Percentiles rank a stretch among this genome's conserved stretches.
Evolutionary conservation across 2,888 invertebrate genomes (phyloP).

Genomic region (Caenorhabditis angaria): DNA sequence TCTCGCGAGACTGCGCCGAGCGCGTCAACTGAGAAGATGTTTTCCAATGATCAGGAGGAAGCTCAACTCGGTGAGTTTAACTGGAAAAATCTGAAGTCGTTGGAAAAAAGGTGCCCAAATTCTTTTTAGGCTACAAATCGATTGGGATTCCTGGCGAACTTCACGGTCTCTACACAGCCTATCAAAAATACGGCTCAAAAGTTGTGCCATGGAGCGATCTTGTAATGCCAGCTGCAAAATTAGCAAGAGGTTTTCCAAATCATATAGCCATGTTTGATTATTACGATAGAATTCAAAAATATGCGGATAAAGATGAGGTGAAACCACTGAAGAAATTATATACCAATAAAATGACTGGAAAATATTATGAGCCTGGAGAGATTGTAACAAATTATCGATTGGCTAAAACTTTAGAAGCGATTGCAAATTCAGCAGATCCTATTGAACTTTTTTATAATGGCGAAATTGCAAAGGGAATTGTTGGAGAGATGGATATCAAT

Average conservation of each 20-base stretch:
- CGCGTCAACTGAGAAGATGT: conserved; percentile 75
- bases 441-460: conserved; percentile 67
- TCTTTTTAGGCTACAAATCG: conserved; percentile 44
- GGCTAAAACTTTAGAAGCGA: conserved; percentile 57
- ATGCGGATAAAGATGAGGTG: conserved; percentile 14
- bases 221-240: conserved; percentile 56
- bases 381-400: conserved; percentile 61
- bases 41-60: conserved; percentile 37
- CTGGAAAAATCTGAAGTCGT: neutral
- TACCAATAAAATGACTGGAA: conserved; percentile 62
- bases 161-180: conserved; percentile 67
- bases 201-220: conserved; percentile 47
- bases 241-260: conserved; percentile 51
- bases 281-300: conserved; percentile 26
- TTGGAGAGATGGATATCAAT: conserved; percentile 58
- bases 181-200: conserved; percentile 58
- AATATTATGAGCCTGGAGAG: conserved; percentile 67
- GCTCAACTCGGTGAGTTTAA: conserved; percentile 19
- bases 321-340: conserved; percentile 45
- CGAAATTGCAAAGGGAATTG: conserved; percentile 59
- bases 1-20: conserved; percentile 75
- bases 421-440: conserved; percentile 61
- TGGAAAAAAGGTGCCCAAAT: neutral
- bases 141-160: conserved; percentile 68
- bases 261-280: conserved; percentile 23